phyloP scores from a whole-genome alignment of 2,113 vertebrate species.

The Austrofundulus limnaeus region DNA sequence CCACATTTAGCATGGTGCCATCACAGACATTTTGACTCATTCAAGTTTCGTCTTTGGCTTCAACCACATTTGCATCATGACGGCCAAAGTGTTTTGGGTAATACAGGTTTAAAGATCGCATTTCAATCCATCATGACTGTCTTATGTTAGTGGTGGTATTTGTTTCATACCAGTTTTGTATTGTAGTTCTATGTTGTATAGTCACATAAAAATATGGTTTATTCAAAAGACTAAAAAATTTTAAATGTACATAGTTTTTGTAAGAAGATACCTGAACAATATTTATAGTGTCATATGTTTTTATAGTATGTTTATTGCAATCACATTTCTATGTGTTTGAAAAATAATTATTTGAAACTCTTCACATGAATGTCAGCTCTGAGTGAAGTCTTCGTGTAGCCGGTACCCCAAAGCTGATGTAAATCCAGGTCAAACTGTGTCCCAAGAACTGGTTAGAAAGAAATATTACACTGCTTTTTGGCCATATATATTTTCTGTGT shows the following conservation, averaged over 20 bases:
- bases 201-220: constrained; percentile 63
- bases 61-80: constrained; percentile 20
- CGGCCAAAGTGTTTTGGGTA: constrained; percentile 25
- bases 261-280: constrained; percentile 74
- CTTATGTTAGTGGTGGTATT: constrained; percentile 49
- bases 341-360: constrained; percentile 66
- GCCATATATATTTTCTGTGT: constrained; percentile 66
- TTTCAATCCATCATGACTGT: constrained; percentile 34
- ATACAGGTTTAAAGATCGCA: constrained; percentile 27
- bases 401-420: constrained; percentile 61
- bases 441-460: constrained; percentile 42
- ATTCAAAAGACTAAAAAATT: constrained; percentile 67
- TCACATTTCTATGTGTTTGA: constrained; percentile 75
- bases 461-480: constrained; percentile 61
- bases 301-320: constrained; percentile 71
- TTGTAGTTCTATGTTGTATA: constrained; percentile 68
- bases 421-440: constrained; percentile 48
- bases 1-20: constrained; percentile 44
- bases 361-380: constrained; percentile 69
- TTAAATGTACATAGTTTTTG: constrained; percentile 75
- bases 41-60: constrained; percentile 42
- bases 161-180: constrained; percentile 67
- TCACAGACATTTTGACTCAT: constrained; percentile 50
- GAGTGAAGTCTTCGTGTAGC: constrained; percentile 51
- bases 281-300: constrained; percentile 78